A percentile compares a stretch with the other conserved stretches of the same genome.
Evolutionary conservation across 2,888 invertebrate genomes (phyloP).

Genomic region (Noctua fimbriata): DNA sequence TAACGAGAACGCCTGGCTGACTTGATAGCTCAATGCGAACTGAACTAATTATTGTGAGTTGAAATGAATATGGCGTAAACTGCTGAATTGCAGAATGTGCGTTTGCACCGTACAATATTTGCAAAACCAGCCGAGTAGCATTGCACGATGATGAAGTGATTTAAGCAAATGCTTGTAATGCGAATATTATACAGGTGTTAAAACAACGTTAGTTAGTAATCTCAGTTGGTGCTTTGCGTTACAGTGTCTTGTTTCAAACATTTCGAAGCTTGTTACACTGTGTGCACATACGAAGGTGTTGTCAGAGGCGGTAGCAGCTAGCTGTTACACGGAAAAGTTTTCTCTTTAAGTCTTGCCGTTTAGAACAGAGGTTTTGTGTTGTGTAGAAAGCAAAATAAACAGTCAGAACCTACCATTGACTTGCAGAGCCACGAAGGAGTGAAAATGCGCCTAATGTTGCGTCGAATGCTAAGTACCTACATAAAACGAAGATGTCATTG

Average conservation of each 20-base stretch:
- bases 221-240: not conserved
- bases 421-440: not conserved
- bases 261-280: not conserved
- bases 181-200: not conserved
- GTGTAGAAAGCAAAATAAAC: not conserved
- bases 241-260: not conserved
- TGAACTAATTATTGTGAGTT: no score
- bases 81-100: no score
- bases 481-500: slow-evolving; percentile 23
- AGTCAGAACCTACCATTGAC: not conserved
- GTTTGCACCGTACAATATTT: not conserved
- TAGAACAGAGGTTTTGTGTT: not conserved
- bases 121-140: not conserved
- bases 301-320: not conserved
- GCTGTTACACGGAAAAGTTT: not conserved
- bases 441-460: not conserved
- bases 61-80: no score
- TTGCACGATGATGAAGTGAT: not conserved
- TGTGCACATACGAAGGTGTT: not conserved
- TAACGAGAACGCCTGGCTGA: no score
- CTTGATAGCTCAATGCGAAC: no score
- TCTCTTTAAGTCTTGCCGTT: not conserved
- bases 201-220: not conserved
- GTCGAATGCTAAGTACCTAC: not conserved
- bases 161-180: not conserved